Conservation (phyloP, 2,888 invertebrate genomes). For the Plebejus argus region DNA sequence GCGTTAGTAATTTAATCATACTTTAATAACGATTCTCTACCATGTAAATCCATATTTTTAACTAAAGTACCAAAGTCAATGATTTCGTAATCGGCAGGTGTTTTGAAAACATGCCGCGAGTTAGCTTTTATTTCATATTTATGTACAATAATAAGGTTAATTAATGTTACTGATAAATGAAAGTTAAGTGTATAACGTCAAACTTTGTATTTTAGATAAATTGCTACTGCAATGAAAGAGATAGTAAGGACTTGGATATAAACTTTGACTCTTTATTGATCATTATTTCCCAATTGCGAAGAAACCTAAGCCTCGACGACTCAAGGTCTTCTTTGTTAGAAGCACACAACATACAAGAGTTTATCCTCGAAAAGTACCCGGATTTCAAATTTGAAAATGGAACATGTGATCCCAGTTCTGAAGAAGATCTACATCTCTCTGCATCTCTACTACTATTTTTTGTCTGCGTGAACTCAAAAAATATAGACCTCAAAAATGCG, state of each 20-base stretch:
- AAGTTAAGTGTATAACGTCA: neutral
- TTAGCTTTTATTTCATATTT: slow-evolving; percentile 2
- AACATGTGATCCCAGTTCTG: slow-evolving; percentile 52
- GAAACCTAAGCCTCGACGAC: slow-evolving; percentile 66
- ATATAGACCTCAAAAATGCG: slow-evolving; percentile 74
- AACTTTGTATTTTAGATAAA: slow-evolving; percentile 62
- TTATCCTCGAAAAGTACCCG: slow-evolving; percentile 74
- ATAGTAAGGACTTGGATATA: slow-evolving; percentile 50
- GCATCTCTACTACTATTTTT: slow-evolving; percentile 77
- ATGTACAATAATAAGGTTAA: neutral
- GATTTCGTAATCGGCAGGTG: slow-evolving; percentile 23
- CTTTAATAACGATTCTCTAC: neutral
- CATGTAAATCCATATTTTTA: neutral
- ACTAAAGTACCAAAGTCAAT: neutral
- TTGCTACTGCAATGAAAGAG: slow-evolving; percentile 64
- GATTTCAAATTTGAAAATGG: slow-evolving; percentile 69
- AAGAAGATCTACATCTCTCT: slow-evolving; percentile 63
- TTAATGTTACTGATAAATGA: neutral
- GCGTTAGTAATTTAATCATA: neutral
- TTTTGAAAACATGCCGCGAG: neutral
- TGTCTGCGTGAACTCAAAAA: slow-evolving; percentile 77
- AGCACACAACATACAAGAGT: slow-evolving; percentile 65
- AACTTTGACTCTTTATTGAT: slow-evolving; percentile 57
- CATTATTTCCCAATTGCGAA: slow-evolving; percentile 65
- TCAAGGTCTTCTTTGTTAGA: slow-evolving; percentile 67